Evolutionary conservation across 1,140 invertebrate genomes (phyloP).

Genomic region (Eupristina koningsbergeri): DNA sequence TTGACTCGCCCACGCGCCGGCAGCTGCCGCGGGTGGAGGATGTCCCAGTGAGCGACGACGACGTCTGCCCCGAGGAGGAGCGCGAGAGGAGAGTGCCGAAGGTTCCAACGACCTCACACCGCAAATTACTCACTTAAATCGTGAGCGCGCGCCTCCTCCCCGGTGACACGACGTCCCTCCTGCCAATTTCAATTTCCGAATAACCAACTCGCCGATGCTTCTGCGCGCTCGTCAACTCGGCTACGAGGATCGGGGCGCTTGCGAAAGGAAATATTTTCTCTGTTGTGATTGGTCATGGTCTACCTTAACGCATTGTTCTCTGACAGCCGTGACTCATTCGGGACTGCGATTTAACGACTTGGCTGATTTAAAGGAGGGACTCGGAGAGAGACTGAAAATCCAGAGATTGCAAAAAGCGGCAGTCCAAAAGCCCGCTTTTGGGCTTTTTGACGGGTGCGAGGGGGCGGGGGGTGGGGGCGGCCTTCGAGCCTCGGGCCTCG

Average conservation of each 20-base stretch:
- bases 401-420: background rate
- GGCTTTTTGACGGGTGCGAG: no score
- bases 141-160: conserved; percentile 24
- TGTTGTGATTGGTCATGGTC: conserved; percentile 39
- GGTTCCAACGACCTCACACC: conserved; percentile 57
- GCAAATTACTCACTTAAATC: conserved; percentile 59
- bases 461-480: no score
- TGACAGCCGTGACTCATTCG: conserved; percentile 29
- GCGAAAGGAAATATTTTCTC: conserved; percentile 34
- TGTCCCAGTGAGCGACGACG: conserved; percentile 25
- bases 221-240: background rate
- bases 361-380: conserved; percentile 17
- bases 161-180: background rate
- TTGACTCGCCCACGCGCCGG: conserved; percentile 55
- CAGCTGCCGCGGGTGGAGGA: no score
- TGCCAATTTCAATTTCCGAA: conserved; percentile 44
- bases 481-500: no score
- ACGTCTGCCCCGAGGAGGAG: background rate
- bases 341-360: conserved; percentile 27
- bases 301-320: conserved; percentile 34
- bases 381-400: background rate
- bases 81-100: conserved; percentile 51
- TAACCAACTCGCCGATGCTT: background rate
- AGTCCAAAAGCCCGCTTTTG: no score
- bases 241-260: conserved; percentile 7